phyloP scores from a whole-genome alignment of 2,113 vertebrate species.

The Tringa solitaria region DNA sequence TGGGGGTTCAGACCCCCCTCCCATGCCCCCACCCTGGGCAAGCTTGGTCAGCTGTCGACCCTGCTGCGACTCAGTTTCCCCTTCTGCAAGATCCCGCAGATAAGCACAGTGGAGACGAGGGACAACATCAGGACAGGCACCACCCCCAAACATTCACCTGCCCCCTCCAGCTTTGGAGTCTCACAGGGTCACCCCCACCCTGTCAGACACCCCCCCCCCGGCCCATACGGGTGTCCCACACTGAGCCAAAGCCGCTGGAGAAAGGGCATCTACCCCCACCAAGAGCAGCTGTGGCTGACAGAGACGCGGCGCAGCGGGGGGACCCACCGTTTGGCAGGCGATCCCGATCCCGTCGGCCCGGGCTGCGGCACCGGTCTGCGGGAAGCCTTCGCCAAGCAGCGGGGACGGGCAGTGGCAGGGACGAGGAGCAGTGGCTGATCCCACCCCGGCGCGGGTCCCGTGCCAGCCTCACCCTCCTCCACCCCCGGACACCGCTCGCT shows the following conservation, averaged over 20 bases:
- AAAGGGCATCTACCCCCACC: neutral
- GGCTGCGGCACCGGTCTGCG: neutral
- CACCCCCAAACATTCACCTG: neutral
- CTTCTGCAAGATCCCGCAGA: neutral
- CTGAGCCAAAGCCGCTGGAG: neutral
- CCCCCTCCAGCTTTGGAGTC: neutral
- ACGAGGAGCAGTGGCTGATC: neutral
- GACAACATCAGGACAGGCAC: neutral
- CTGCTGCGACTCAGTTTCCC: neutral
- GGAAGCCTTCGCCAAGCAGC: neutral
- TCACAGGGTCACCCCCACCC: neutral
- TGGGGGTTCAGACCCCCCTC: neutral
- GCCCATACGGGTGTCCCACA: neutral
- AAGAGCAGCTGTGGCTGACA: neutral
- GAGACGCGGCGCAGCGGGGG: neutral
- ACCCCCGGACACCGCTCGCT: neutral
- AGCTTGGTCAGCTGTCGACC: rapidly evolving
- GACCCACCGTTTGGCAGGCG: constrained; percentile 31
- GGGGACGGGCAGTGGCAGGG: neutral
- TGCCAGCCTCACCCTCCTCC: constrained; percentile 49
- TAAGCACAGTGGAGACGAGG: neutral
- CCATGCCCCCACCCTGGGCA: neutral
- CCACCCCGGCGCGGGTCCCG: neutral
- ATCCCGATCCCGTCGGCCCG: neutral
- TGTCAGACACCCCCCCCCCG: neutral